phyloP scores from a whole-genome alignment of 1,140 invertebrate genomes.

The Drosophila pruinosa region DNA sequence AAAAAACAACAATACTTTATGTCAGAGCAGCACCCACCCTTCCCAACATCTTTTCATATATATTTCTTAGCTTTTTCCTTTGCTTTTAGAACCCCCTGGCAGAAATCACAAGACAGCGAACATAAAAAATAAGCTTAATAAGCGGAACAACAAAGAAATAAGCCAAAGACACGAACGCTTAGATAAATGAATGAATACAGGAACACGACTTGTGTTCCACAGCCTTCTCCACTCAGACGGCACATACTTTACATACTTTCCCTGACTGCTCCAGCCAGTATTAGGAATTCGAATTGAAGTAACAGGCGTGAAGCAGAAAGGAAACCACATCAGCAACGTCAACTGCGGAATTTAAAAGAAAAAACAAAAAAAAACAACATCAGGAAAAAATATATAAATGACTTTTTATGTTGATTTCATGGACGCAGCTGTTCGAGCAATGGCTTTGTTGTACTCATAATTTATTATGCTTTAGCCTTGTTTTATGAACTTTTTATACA shows the following conservation, averaged over 20 bases:
- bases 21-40: conserved; percentile 4
- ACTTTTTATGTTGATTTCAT: conserved; percentile 80
- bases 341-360: conserved; percentile 33
- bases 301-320: conserved; percentile 65
- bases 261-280: conserved; percentile 20
- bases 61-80: conserved; percentile 19
- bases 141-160: conserved; percentile 62
- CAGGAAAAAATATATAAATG: conserved; percentile 62
- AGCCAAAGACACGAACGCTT: conserved; percentile 66
- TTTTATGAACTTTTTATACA: conserved; percentile 77
- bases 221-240: conserved; percentile 10
- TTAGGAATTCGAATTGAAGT: conserved; percentile 28
- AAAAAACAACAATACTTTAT: conserved; percentile 62
- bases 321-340: conserved; percentile 30
- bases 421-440: conserved; percentile 63
- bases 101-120: conserved; percentile 37
- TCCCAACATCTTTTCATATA: neutral
- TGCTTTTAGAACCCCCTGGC: neutral
- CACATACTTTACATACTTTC: conserved; percentile 74
- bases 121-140: conserved; percentile 68
- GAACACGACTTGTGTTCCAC: neutral
- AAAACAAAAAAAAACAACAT: conserved; percentile 38
- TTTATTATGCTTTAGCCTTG: conserved; percentile 69
- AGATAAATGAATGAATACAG: conserved; percentile 71
- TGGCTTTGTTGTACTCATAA: conserved; percentile 47